Conservation (phyloP, 2,888 invertebrate genomes). For the Acrocera orbiculus region DNA sequence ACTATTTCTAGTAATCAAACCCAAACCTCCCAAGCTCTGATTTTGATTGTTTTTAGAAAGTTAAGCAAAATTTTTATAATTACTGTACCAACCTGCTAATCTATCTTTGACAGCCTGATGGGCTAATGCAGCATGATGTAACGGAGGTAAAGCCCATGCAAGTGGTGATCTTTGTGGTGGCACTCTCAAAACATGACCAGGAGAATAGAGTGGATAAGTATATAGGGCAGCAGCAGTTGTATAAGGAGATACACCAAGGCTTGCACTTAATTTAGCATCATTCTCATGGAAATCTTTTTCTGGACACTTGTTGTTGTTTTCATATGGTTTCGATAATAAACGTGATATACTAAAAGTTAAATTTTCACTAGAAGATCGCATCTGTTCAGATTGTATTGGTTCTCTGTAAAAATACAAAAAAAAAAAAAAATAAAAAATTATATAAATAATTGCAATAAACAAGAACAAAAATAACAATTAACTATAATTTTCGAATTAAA, state of each 20-base stretch:
- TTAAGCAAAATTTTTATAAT: background rate
- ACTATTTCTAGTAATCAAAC: too few relatives aligned
- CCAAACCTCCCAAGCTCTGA: too few relatives aligned
- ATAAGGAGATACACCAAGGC: slow-evolving; percentile 29
- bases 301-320: slow-evolving; percentile 30
- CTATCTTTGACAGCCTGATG: slow-evolving; percentile 70
- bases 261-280: slow-evolving; percentile 29
- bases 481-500: background rate
- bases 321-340: slow-evolving; percentile 57
- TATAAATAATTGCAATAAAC: too few relatives aligned
- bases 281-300: slow-evolving; percentile 29
- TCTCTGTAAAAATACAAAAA: slow-evolving; percentile 26
- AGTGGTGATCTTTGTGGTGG: slow-evolving; percentile 48
- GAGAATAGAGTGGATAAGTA: slow-evolving; percentile 33
- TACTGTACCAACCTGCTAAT: slow-evolving; percentile 49
- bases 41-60: too few relatives aligned
- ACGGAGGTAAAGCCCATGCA: slow-evolving; percentile 33
- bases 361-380: slow-evolving; percentile 33
- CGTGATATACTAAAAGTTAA: slow-evolving; percentile 69
- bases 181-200: slow-evolving; percentile 59
- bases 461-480: too few relatives aligned
- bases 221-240: slow-evolving; percentile 27
- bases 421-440: slow-evolving; percentile 7
- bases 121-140: slow-evolving; percentile 50
- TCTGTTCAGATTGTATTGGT: slow-evolving; percentile 33